Evolutionary conservation across 2,888 invertebrate species (phyloP), one percentile per base, ranked within the genome.

Genomic region (Dascillus cervinus): DNA sequence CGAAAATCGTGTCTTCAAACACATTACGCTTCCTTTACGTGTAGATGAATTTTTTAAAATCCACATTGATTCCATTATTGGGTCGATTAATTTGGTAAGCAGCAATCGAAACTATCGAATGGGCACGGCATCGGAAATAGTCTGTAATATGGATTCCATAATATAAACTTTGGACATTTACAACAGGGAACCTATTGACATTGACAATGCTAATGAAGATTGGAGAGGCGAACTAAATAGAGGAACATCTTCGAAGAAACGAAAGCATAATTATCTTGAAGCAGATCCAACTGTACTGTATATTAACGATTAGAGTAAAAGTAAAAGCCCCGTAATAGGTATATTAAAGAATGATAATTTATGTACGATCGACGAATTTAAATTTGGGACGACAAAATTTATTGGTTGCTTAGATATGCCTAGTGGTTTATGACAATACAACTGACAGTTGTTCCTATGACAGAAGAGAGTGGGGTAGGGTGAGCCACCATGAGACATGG

Each of bases 341-440:
- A 24, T 30, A 13, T 5, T 30, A 11, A 13, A 20, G 12, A 25
- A 30, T 24, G 30, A 25, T 3, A 30, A 24, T 23, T 2, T 17
- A 3, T 12, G 17, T 10, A n/a, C n/a, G n/a, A n/a, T n/a, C n/a
- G n/a, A n/a, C n/a, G n/a, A n/a, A n/a, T n/a, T n/a, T n/a, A n/a
- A n/a, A n/a, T n/a, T n/a, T n/a, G n/a, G n/a, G n/a, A n/a, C n/a
- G n/a, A n/a, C n/a, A n/a, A n/a, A n/a, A n/a, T n/a, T n/a, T n/a
- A n/a, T n/a, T n/a, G n/a, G n/a, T n/a, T n/a, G n/a, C n/a, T n/a
- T n/a, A n/a, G n/a, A n/a, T n/a, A n/a, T n/a, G n/a, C n/a, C n/a
- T n/a, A n/a, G n/a, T n/a, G n/a, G n/a, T n/a, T n/a, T n/a, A n/a
- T n/a, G n/a, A n/a, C n/a, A n/a, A n/a, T n/a, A n/a, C n/a, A n/a